Evolutionary conservation across 2,888 invertebrate species (phyloP).

Genomic region (Nezara viridula): DNA sequence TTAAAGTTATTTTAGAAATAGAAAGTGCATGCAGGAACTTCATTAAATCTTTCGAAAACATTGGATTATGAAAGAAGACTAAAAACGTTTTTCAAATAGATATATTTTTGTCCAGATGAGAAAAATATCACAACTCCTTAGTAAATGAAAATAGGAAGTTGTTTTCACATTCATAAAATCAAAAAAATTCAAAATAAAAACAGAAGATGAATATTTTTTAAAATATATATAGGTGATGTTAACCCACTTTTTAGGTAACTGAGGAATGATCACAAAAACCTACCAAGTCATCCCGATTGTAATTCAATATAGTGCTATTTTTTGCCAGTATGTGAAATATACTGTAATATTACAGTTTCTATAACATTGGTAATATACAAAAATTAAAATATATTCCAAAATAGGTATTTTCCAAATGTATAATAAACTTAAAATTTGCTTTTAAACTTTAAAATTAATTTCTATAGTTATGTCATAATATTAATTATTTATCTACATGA

Average conservation of each 20-base stretch:
- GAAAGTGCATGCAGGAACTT: not conserved
- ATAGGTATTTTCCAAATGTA: too few species aligned
- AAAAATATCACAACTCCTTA: not conserved
- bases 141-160: not conserved
- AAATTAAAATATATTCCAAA: not conserved
- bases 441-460: too few species aligned
- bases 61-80: not conserved
- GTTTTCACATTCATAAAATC: not conserved
- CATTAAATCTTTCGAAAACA: not conserved
- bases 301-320: too few species aligned
- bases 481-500: not conserved
- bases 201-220: too few species aligned
- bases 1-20: not conserved
- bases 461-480: not conserved
- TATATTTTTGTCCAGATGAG: too few species aligned
- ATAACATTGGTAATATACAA: not conserved
- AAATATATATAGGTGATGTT: too few species aligned
- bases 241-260: too few species aligned
- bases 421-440: too few species aligned
- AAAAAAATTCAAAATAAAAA: not conserved
- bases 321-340: too few species aligned
- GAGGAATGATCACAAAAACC: too few species aligned
- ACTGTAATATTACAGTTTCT: too few species aligned
- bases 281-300: too few species aligned
- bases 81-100: not conserved